Percentiles rank a stretch among this genome's conserved stretches.
Conservation (phyloP, 2,888 invertebrate species). For the Meiosimyza decipiens region DNA sequence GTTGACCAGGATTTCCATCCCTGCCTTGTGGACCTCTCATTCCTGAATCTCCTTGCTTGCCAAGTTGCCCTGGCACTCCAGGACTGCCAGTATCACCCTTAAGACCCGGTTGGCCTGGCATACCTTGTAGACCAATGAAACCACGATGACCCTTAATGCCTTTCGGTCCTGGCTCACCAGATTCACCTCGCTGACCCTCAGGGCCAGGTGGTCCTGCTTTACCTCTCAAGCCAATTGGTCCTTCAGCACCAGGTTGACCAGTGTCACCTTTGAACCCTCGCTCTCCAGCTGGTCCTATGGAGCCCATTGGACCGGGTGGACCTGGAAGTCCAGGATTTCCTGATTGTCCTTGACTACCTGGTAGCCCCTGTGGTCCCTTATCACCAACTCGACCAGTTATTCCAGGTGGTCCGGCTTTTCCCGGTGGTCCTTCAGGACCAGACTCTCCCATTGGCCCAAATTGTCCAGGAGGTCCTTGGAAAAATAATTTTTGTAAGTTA, state of each 20-base stretch:
- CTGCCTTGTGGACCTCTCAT: conserved; percentile 73
- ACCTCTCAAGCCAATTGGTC: conserved; percentile 81
- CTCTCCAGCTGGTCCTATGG: conserved; percentile 70
- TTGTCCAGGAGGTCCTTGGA: conserved; percentile 75
- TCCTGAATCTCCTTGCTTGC: conserved; percentile 82
- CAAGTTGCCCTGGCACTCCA: conserved; percentile 75
- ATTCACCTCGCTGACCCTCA: conserved; percentile 76
- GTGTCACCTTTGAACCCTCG: conserved; percentile 77
- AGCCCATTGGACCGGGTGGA: conserved; percentile 53
- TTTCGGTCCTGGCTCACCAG: conserved; percentile 74
- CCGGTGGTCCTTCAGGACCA: conserved; percentile 72
- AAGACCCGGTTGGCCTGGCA: conserved; percentile 76
- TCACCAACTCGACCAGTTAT: conserved; percentile 80
- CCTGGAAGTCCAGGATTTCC: conserved; percentile 55
- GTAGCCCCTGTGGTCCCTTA: conserved; percentile 76
- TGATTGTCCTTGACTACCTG: conserved; percentile 52
- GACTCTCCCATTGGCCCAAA: conserved; percentile 71
- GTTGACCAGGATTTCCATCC: conserved; percentile 71
- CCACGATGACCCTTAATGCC: conserved; percentile 86
- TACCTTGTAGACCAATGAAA: conserved; percentile 84
- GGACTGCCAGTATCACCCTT: conserved; percentile 77
- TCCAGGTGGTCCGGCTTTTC: conserved; percentile 79
- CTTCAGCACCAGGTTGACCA: conserved; percentile 81
- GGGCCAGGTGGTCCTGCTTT: conserved; percentile 80
- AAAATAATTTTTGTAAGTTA: background rate